Evolutionary conservation across 2,888 invertebrate genomes (phyloP), one percentile per base, ranked within the genome.

Genomic region (Cartodere bifasciata): DNA sequence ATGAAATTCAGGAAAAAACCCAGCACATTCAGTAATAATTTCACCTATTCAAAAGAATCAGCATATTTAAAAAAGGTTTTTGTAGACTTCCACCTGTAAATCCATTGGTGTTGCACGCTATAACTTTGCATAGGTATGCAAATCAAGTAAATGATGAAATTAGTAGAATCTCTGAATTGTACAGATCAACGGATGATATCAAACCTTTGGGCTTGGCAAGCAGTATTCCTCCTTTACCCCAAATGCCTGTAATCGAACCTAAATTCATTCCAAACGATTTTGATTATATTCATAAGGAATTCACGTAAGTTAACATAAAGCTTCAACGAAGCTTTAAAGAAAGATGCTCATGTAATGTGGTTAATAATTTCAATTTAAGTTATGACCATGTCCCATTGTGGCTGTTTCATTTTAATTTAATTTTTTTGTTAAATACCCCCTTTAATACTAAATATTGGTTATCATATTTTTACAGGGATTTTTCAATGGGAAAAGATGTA

Each of bases 51-150:
- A n/a, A n/a, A n/a, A n/a, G n/a, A n/a, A n/a, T n/a, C n/a, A n/a
- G n/a, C n/a, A n/a, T n/a, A n/a, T n/a, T n/a, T n/a, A n/a, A n/a
- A n/a, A n/a, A n/a, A n/a, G n/a, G n/a, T n/a, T n/a, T 35, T 43
- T 47, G 26, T 32, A 58, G 58, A 9, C 44, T 58, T 22, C 47
- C 52, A 16, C 43, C 52, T n/a, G 46, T 49, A 44, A 52, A 58
- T 40, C 56, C 57, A 1, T 31, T 54, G 11, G 46, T 58, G 33
- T 31, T 53, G 11, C 49, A 58, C 38, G 49, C 54, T 2, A 57
- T 60, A 23, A 40, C 52, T 6, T 37, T 58, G 14, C 60, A 60
- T 34, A 58, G 58, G 41, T 50, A 58, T 39, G 41, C 46, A 15
- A 53, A 48, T 34, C 46, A 55, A 32, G 51, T 58, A 43, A 47